phyloP scores from a whole-genome alignment of 2,113 vertebrate genomes.

The Amphilophus citrinellus region DNA sequence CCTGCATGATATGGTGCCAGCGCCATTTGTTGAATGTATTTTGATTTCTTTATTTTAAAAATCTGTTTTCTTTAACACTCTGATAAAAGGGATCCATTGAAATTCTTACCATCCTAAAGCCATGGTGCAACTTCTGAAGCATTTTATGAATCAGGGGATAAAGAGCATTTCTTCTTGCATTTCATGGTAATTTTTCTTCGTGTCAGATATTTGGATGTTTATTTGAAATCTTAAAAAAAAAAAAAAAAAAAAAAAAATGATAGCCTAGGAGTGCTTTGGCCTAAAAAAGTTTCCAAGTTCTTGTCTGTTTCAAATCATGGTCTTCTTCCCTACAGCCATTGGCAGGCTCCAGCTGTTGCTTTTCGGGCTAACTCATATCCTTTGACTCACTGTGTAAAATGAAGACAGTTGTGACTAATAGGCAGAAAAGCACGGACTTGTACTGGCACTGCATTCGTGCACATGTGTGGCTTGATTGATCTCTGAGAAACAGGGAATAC shows the following conservation, averaged over 20 bases:
- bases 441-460: conserved; percentile 21
- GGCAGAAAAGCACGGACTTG: conserved; percentile 18
- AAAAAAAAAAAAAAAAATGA: background rate
- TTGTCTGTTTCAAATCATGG: conserved; percentile 49
- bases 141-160: conserved; percentile 19
- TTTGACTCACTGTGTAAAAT: conserved; percentile 54
- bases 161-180: conserved; percentile 7
- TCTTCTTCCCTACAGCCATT: conserved; percentile 17
- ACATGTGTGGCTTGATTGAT: conserved; percentile 62
- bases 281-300: conserved; percentile 11
- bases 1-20: background rate
- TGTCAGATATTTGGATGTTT: conserved; percentile 26
- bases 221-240: conserved; percentile 14
- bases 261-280: background rate
- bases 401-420: conserved; percentile 38
- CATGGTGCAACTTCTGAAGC: background rate
- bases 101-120: background rate
- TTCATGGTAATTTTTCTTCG: background rate
- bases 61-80: background rate
- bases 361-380: conserved; percentile 44
- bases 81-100: background rate
- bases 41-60: conserved; percentile 5
- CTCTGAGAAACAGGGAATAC: conserved; percentile 46
- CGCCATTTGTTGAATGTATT: background rate
- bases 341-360: conserved; percentile 41